phyloP scores from a whole-genome alignment of 2,888 invertebrate species.

The Chironomus tentans region DNA sequence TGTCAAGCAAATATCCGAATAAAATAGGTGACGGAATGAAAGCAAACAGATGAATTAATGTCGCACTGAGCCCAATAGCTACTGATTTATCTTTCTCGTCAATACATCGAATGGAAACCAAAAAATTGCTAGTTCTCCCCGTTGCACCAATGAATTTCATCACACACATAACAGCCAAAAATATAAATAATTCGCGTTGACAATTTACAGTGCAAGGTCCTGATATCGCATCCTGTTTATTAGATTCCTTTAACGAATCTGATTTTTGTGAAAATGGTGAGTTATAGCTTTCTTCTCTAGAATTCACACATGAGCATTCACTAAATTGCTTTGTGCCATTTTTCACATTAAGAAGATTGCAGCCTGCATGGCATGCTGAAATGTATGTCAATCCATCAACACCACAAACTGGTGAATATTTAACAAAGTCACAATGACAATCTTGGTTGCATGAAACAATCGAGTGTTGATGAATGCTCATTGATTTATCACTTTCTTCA shows the following conservation, averaged over 20 bases:
- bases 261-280: neutral
- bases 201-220: slow-evolving; percentile 52
- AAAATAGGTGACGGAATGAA: slow-evolving; percentile 60
- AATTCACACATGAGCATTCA: slow-evolving; percentile 29
- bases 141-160: slow-evolving; percentile 52
- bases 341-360: slow-evolving; percentile 35
- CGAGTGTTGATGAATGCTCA: slow-evolving; percentile 35
- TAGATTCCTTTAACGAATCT: slow-evolving; percentile 33
- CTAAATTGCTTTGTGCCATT: slow-evolving; percentile 10
- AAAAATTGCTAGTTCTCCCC: slow-evolving; percentile 52
- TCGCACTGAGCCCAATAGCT: slow-evolving; percentile 52
- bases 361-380: slow-evolving; percentile 64
- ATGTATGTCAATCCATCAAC: slow-evolving; percentile 50
- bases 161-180: slow-evolving; percentile 47
- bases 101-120: slow-evolving; percentile 55
- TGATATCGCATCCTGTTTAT: slow-evolving; percentile 35
- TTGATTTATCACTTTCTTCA: slow-evolving; percentile 36
- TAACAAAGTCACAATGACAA: slow-evolving; percentile 53
- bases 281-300: slow-evolving; percentile 34
- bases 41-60: slow-evolving; percentile 52
- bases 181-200: slow-evolving; percentile 46
- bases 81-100: slow-evolving; percentile 55
- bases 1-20: slow-evolving; percentile 57
- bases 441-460: slow-evolving; percentile 45
- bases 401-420: slow-evolving; percentile 57